A percentile compares a stretch with the other conserved stretches of the same genome.
phyloP scores from a whole-genome alignment of 2,797 vertebrate species.

The Falco peregrinus region DNA sequence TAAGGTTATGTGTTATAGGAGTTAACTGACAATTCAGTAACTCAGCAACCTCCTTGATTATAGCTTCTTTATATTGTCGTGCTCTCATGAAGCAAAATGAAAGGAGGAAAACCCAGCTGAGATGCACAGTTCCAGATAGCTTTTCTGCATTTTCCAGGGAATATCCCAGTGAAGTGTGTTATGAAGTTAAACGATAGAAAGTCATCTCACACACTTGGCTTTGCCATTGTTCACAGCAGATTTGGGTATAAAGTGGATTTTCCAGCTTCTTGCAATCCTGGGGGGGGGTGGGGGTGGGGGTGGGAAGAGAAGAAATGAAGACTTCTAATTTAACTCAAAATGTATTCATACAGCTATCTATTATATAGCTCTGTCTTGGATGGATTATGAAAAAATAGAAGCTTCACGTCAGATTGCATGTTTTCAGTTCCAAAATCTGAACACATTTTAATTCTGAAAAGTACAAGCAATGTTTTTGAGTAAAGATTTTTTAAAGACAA shows the following conservation, averaged over 20 bases:
- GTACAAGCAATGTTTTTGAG: neutral
- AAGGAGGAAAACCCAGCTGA: neutral
- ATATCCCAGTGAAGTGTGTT: neutral
- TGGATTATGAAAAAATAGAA: neutral
- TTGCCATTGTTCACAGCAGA: neutral
- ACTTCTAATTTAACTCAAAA: neutral
- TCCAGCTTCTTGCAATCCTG: neutral
- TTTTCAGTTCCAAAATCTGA: neutral
- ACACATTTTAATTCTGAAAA: neutral
- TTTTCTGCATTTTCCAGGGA: neutral
- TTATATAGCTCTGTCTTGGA: neutral
- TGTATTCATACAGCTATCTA: neutral
- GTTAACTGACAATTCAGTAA: constrained; percentile 38
- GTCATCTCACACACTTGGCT: neutral
- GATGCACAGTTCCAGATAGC: neutral
- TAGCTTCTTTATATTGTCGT: neutral
- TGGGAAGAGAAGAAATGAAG: neutral
- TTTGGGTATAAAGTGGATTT: neutral
- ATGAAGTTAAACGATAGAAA: neutral
- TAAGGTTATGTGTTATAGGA: neutral
- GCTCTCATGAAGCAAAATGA: neutral
- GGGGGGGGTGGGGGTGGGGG: too few relatives aligned
- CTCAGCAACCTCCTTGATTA: neutral
- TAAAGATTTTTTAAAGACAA: neutral
- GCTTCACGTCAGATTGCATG: neutral